A percentile compares a stretch with the other conserved stretches of the same genome.
phyloP scores from a whole-genome alignment of 2,113 vertebrate species.

The Muntiacus muntjak region DNA sequence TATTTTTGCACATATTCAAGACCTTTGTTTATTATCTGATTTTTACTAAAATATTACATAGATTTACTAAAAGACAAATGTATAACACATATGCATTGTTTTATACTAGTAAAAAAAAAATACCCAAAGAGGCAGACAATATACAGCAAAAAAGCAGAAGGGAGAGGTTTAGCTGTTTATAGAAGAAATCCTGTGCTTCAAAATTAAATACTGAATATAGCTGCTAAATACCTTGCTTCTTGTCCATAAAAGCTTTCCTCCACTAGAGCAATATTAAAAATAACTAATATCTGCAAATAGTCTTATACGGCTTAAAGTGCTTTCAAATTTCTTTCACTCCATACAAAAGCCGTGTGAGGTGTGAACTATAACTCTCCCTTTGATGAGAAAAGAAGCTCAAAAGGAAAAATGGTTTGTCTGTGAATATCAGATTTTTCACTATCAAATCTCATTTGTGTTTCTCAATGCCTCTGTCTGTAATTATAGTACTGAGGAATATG shows the following conservation, averaged over 20 bases:
- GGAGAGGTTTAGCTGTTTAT: neutral
- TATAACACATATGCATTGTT: neutral
- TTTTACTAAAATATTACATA: neutral
- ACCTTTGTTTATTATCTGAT: neutral
- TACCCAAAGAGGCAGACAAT: neutral
- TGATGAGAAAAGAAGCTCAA: neutral
- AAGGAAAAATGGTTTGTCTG: neutral
- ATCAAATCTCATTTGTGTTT: neutral
- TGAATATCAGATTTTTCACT: neutral
- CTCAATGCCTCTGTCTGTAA: neutral
- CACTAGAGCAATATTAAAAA: neutral
- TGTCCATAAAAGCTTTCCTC: neutral
- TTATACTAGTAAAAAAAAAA: neutral
- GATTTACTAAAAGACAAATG: neutral
- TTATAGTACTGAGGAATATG: neutral
- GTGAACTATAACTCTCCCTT: too few species aligned
- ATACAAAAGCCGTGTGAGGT: neutral
- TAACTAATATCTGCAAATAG: neutral
- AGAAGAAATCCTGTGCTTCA: neutral
- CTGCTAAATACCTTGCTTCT: neutral
- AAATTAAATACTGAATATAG: neutral
- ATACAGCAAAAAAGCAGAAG: neutral
- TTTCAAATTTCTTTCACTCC: neutral
- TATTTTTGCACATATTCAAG: neutral
- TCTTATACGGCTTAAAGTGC: neutral